phyloP scores from a whole-genome alignment of 1,140 invertebrate genomes.

The Branchinecta lindahli region DNA sequence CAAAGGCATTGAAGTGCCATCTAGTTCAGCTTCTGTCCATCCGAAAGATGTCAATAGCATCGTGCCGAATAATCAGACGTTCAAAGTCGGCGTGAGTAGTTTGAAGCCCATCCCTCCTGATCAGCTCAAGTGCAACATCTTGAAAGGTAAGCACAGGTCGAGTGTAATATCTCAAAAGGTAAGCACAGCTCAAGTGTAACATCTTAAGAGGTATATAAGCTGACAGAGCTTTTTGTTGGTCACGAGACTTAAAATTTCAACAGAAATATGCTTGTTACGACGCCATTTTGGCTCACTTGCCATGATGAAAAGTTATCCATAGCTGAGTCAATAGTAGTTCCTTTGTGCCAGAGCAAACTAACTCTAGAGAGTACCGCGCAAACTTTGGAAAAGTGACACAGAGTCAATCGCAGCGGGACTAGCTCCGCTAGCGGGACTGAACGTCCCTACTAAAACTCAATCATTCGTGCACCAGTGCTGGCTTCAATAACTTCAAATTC shows the following conservation, averaged over 20 bases:
- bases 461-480: too few species aligned
- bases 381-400: too few species aligned
- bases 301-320: constrained; percentile 20
- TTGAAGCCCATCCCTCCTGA: constrained; percentile 56
- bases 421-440: too few species aligned
- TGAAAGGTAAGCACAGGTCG: constrained; percentile 70
- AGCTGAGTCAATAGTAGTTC: neutral
- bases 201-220: constrained; percentile 73
- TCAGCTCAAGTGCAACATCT: constrained; percentile 83
- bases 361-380: too few species aligned
- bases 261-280: constrained; percentile 33
- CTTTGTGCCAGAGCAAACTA: too few species aligned
- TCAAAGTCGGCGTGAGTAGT: constrained; percentile 31
- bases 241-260: constrained; percentile 27
- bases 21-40: constrained; percentile 20
- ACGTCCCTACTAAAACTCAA: too few species aligned
- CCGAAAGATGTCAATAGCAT: constrained; percentile 32
- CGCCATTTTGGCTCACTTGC: constrained; percentile 29
- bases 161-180: constrained; percentile 88
- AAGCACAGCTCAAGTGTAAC: constrained; percentile 85
- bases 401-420: too few species aligned
- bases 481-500: too few species aligned
- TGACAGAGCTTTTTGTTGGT: neutral
- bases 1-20: constrained; percentile 31
- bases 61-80: constrained; percentile 37